Conservation (phyloP, 2,888 invertebrate genomes). For the Drosophila putrida region DNA sequence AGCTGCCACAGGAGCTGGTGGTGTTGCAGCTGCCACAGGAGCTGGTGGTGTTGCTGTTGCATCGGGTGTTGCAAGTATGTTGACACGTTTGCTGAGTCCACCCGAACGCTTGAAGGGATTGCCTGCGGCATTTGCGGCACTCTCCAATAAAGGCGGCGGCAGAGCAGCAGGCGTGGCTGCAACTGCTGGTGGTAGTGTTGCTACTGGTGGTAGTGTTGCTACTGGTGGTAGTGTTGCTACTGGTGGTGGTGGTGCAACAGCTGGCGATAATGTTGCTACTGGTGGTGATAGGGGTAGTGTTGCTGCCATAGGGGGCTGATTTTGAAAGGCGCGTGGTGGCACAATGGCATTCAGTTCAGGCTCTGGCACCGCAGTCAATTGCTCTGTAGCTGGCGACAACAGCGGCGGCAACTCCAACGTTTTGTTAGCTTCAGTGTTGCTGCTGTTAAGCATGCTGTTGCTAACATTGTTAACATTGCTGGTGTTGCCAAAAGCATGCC, state of each 20-base stretch:
- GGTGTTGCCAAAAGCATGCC: constrained; percentile 57
- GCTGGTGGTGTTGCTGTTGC: constrained; percentile 1
- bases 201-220: neutral
- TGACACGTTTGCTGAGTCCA: constrained; percentile 75
- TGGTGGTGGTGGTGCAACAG: neutral
- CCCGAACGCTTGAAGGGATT: constrained; percentile 84
- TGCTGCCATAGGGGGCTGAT: constrained; percentile 49
- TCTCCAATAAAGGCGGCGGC: constrained; percentile 37
- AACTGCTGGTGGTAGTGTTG: neutral
- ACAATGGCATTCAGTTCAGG: constrained; percentile 70
- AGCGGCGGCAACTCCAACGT: constrained; percentile 46
- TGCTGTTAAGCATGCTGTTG: constrained; percentile 5
- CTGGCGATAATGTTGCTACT: neutral
- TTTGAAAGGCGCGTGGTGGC: constrained; percentile 67
- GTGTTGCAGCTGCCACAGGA: neutral
- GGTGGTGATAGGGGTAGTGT: neutral
- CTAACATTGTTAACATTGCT: constrained; percentile 7
- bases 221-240: neutral
- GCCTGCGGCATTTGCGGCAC: constrained; percentile 55
- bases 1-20: constrained; percentile 19
- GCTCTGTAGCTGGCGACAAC: constrained; percentile 37
- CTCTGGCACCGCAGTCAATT: constrained; percentile 37
- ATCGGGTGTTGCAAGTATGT: constrained; percentile 83
- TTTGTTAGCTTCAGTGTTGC: constrained; percentile 25
- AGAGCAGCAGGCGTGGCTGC: constrained; percentile 13